phyloP scores from a whole-genome alignment of 1,140 invertebrate genomes.

The Aphidius ervi region DNA sequence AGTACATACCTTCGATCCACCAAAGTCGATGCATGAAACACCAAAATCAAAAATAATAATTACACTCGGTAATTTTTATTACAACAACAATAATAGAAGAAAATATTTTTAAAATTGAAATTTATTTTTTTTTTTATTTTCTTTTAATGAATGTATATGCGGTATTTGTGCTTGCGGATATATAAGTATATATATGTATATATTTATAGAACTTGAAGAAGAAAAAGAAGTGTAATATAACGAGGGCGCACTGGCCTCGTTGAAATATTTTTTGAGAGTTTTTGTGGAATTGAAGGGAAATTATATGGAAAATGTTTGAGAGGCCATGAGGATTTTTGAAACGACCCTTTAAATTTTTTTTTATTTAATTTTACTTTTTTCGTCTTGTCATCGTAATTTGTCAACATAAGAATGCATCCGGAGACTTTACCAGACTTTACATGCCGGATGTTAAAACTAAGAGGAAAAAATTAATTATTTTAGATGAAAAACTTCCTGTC shows the following conservation, averaged over 20 bases:
- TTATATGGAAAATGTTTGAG: not conserved
- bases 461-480: no score
- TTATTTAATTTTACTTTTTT: not conserved
- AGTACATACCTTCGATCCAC: slow-evolving; percentile 9
- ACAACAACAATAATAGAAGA: no score
- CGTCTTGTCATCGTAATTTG: not conserved
- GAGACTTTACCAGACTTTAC: slow-evolving; percentile 3
- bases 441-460: not conserved
- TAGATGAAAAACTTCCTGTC: no score
- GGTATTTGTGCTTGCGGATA: no score
- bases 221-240: slow-evolving; percentile 7
- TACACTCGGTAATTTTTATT: no score
- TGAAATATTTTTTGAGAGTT: slow-evolving; percentile 9
- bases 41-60: not conserved
- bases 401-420: not conserved
- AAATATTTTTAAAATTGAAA: no score
- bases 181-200: not conserved
- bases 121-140: no score
- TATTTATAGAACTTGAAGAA: slow-evolving; percentile 17
- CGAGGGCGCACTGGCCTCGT: slow-evolving; percentile 11
- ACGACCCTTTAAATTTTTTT: not conserved
- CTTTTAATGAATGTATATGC: no score
- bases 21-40: not conserved
- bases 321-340: not conserved
- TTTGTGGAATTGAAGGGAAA: slow-evolving; percentile 9